Percentiles rank a stretch among this genome's conserved stretches.
Conservation (phyloP, 2,797 vertebrate species). For the Scolopax rusticola region DNA sequence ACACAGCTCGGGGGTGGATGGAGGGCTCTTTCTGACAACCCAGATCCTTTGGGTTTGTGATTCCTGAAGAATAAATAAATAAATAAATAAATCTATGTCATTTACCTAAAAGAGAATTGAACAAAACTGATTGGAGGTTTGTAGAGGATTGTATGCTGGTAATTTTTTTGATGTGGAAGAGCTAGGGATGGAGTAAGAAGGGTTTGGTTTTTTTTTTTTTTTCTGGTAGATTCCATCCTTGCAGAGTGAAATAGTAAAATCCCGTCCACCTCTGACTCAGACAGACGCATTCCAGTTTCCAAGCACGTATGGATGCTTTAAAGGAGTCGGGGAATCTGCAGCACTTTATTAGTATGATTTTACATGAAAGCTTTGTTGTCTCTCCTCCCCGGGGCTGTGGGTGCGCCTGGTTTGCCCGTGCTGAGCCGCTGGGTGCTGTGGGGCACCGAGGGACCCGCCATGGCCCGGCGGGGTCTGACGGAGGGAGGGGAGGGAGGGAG, state of each 20-base stretch:
- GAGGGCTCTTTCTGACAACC: neutral
- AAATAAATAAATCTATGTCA: too few relatives aligned
- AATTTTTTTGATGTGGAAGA: neutral
- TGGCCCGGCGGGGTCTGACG: rapidly evolving
- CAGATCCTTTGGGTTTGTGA: too few relatives aligned
- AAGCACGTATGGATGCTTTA: neutral
- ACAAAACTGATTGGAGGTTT: neutral
- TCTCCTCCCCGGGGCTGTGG: neutral
- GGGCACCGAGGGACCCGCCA: neutral
- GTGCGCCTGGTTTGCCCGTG: neutral
- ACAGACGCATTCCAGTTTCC: neutral
- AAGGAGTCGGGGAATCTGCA: neutral
- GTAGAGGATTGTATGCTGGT: neutral
- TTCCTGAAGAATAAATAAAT: neutral
- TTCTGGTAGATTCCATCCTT: neutral
- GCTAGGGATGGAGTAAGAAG: neutral
- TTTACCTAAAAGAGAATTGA: neutral
- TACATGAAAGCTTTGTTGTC: neutral
- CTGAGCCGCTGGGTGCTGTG: neutral
- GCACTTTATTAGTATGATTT: neutral
- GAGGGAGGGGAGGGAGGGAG: neutral
- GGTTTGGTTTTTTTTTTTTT: neutral
- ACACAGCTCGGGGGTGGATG: too few relatives aligned
- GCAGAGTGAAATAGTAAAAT: neutral
- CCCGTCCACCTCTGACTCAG: neutral